phyloP scores from a whole-genome alignment of 1,140 invertebrate genomes.

The Penaeus chinensis region DNA sequence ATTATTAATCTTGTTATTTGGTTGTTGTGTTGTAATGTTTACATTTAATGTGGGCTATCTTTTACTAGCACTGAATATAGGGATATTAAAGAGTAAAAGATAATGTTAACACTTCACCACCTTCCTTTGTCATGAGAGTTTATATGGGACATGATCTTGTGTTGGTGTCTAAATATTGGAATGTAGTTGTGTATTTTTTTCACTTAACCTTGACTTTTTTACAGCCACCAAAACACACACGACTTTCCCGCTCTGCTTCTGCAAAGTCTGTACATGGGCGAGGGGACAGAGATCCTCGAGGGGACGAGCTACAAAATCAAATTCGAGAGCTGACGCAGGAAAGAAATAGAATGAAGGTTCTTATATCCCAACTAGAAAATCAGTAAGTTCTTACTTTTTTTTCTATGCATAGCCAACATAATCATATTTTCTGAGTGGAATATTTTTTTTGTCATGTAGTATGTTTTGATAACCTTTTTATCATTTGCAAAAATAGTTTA shows the following conservation, averaged over 20 bases:
- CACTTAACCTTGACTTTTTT: too few relatives aligned
- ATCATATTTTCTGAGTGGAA: not conserved
- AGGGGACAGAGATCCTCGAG: not conserved
- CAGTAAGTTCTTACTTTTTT: not conserved
- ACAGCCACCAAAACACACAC: not conserved
- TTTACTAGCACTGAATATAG: not conserved
- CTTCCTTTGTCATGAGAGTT: not conserved
- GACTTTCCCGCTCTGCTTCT: not conserved
- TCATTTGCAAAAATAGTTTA: too few relatives aligned
- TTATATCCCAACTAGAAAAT: not conserved
- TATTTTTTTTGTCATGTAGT: not conserved
- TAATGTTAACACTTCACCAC: not conserved
- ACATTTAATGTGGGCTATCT: not conserved
- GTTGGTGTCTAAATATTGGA: not conserved
- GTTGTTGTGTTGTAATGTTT: too few relatives aligned
- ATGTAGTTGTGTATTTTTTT: not conserved
- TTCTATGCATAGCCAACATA: not conserved
- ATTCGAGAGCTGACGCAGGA: not conserved
- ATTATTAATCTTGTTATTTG: too few relatives aligned
- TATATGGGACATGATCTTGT: not conserved
- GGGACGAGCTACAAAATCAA: not conserved
- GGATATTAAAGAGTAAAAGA: not conserved
- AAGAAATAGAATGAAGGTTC: not conserved
- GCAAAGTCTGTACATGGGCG: not conserved
- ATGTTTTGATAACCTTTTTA: too few relatives aligned